Percentiles rank a stretch among this genome's conserved stretches.
phyloP scores from a whole-genome alignment of 2,797 vertebrate species.

The Eutrigla gurnardus region DNA sequence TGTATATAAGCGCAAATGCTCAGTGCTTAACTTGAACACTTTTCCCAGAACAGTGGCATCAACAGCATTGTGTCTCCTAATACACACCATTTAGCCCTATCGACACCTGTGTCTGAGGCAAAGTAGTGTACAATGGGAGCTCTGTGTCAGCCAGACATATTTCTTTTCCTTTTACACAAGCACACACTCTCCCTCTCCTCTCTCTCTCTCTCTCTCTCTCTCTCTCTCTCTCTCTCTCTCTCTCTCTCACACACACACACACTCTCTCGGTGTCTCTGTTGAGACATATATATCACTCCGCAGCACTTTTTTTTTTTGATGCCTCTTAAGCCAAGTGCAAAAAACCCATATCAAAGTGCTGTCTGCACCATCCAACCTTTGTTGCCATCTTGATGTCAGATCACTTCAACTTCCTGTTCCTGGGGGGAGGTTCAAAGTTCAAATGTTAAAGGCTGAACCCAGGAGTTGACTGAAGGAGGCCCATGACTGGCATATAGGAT shows the following conservation, averaged over 20 bases:
- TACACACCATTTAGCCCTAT: slow-evolving; percentile 61
- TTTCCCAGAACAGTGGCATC: slow-evolving; percentile 29
- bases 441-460: slow-evolving; percentile 69
- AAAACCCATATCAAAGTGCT: slow-evolving; percentile 69
- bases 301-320: slow-evolving; percentile 43
- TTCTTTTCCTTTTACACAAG: slow-evolving; percentile 9
- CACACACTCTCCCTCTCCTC: background rate
- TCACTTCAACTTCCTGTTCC: slow-evolving; percentile 83
- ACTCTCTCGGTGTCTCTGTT: background rate
- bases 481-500: slow-evolving; percentile 1
- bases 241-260: background rate
- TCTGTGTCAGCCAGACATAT: slow-evolving; percentile 49
- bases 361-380: slow-evolving; percentile 84
- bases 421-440: slow-evolving; percentile 77
- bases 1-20: slow-evolving; percentile 62
- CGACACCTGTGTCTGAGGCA: slow-evolving; percentile 29
- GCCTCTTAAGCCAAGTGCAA: slow-evolving; percentile 72
- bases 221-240: background rate
- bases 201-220: no score
- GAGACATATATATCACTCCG: slow-evolving; percentile 46
- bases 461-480: background rate
- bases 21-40: slow-evolving; percentile 37
- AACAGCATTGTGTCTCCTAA: slow-evolving; percentile 61
- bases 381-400: slow-evolving; percentile 86
- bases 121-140: slow-evolving; percentile 73